These are phyloP conservation scores for Sepiola atlantica DNA, from an alignment of 2,888 invertebrate genomes.

Conservation along the genomic window DNA sequence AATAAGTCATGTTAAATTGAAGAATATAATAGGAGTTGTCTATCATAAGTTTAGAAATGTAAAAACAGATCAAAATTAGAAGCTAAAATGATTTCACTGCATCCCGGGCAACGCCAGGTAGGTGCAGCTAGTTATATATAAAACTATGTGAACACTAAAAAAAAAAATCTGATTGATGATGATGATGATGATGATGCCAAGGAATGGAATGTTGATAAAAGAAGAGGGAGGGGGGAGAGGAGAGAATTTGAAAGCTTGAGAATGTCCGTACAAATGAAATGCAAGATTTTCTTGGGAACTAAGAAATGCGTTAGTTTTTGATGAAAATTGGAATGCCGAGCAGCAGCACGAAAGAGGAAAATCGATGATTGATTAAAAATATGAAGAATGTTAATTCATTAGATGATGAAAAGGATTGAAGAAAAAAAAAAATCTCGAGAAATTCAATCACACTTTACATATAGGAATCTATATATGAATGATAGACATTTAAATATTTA, in stretches of 20 bases:
- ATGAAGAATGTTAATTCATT: background rate
- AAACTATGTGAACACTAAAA: too few species aligned
- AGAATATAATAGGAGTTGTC: too few species aligned
- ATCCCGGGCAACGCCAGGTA: too few species aligned
- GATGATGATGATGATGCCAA: background rate
- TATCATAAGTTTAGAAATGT: too few species aligned
- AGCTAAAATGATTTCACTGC: too few species aligned
- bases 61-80: too few species aligned
- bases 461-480: background rate
- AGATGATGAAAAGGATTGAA: background rate
- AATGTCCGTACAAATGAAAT: background rate
- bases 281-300: background rate
- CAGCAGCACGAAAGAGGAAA: background rate
- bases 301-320: background rate
- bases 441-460: background rate
- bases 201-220: background rate
- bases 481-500: background rate
- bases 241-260: background rate
- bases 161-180: background rate
- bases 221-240: rapidly evolving
- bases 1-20: too few species aligned
- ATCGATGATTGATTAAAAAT: background rate
- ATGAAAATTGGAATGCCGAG: background rate
- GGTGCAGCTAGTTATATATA: too few species aligned
- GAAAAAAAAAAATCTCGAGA: background rate